Conservation (phyloP, 2,113 vertebrate species). For the Theristicus caerulescens region DNA sequence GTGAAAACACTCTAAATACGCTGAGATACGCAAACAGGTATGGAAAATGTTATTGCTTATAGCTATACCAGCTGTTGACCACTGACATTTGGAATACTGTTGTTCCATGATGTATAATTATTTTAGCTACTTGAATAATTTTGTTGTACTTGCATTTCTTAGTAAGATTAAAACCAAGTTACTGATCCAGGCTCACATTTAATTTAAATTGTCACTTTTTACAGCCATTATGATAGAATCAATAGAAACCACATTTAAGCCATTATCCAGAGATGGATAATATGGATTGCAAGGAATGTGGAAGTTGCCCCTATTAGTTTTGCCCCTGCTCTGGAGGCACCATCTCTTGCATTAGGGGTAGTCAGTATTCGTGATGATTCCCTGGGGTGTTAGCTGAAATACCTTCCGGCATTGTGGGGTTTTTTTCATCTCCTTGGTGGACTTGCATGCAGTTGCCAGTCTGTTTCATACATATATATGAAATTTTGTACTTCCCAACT, state of each 20-base stretch:
- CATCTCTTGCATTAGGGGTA: neutral
- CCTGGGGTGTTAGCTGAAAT: neutral
- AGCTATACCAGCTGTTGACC: neutral
- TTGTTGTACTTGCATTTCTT: neutral
- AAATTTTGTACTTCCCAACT: neutral
- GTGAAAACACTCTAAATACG: constrained; percentile 98
- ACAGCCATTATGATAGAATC: neutral
- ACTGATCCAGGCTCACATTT: neutral
- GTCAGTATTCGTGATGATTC: neutral
- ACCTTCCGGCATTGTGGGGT: neutral
- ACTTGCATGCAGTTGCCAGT: neutral
- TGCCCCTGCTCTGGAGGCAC: neutral
- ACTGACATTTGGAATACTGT: neutral
- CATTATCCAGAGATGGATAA: neutral
- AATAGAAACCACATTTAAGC: neutral
- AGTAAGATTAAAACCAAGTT: neutral
- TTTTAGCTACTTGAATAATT: neutral
- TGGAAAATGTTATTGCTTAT: constrained; percentile 11
- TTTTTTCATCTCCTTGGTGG: neutral
- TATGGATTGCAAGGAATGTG: neutral
- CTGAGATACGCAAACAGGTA: constrained; percentile 98
- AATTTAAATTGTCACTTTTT: neutral
- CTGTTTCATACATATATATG: neutral
- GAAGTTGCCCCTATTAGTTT: neutral
- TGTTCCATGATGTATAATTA: neutral